Conservation (phyloP, 2,797 vertebrate species). For the Tauraco hartlaubi region DNA sequence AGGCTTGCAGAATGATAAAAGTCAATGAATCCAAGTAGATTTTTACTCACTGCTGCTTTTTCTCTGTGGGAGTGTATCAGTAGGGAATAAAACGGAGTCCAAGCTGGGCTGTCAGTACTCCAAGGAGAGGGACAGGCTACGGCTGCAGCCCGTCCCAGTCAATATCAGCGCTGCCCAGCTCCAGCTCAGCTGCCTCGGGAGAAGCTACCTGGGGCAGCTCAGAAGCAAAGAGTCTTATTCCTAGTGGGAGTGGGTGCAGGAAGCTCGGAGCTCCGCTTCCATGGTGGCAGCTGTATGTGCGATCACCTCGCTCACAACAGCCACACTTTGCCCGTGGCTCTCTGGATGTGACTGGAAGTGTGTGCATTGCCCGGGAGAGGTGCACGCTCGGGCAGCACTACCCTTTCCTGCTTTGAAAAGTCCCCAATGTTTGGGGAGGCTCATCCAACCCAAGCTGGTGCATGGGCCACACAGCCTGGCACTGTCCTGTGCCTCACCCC, state of each 20-base stretch:
- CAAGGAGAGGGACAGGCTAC: not conserved
- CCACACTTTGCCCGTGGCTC: not conserved
- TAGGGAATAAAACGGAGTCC: not conserved
- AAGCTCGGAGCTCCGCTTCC: not conserved
- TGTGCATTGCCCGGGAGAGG: not conserved
- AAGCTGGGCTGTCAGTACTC: not conserved
- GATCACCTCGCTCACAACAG: not conserved
- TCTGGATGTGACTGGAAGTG: not conserved
- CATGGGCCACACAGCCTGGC: not conserved
- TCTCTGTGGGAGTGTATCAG: not conserved
- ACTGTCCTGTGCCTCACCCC: not conserved
- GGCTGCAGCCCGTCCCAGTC: not conserved
- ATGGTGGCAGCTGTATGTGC: fast-evolving
- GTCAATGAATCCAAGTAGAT: not conserved
- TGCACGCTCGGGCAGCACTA: not conserved
- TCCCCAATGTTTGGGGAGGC: not conserved
- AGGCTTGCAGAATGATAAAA: slow-evolving; percentile 38
- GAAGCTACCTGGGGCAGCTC: not conserved
- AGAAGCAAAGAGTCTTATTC: not conserved
- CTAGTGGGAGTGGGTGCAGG: not conserved
- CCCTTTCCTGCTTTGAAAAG: not conserved
- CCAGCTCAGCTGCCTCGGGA: not conserved
- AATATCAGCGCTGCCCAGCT: not conserved
- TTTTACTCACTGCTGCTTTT: slow-evolving; percentile 17
- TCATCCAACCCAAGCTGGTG: not conserved